phyloP scores from a whole-genome alignment of 2,113 vertebrate species.

The Octodon degus region DNA sequence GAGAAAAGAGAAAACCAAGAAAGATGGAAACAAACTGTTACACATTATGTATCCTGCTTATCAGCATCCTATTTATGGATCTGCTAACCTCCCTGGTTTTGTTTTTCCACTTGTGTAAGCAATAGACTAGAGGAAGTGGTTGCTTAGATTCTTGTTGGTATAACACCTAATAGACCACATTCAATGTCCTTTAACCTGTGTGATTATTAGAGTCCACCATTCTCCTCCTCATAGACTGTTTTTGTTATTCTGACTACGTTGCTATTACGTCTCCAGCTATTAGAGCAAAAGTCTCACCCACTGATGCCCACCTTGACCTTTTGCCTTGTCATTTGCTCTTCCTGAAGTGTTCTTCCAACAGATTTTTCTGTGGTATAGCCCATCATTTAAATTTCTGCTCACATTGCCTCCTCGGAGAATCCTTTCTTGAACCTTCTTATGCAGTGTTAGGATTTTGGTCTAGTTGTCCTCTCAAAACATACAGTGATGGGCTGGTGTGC shows the following conservation, averaged over 20 bases:
- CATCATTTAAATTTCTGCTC: neutral
- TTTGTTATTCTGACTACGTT: neutral
- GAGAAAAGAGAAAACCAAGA: neutral
- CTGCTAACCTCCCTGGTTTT: neutral
- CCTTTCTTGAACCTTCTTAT: neutral
- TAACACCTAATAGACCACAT: neutral
- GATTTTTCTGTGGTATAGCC: neutral
- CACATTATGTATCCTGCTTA: neutral
- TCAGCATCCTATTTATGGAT: neutral
- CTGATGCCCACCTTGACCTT: neutral
- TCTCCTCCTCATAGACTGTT: neutral
- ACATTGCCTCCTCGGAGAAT: neutral
- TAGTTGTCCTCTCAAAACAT: too few species aligned
- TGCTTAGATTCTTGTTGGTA: neutral
- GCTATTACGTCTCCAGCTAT: neutral
- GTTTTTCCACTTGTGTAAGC: neutral
- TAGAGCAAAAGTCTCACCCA: fast-evolving
- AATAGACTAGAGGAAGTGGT: neutral
- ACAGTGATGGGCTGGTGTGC: too few species aligned
- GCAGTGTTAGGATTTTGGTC: neutral
- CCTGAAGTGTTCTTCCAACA: neutral
- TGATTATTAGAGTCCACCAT: fast-evolving
- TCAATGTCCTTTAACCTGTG: neutral
- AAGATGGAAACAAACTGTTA: neutral
- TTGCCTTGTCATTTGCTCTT: neutral